phyloP scores from a whole-genome alignment of 1,140 invertebrate species.

The Zaprionus gabonicus region DNA sequence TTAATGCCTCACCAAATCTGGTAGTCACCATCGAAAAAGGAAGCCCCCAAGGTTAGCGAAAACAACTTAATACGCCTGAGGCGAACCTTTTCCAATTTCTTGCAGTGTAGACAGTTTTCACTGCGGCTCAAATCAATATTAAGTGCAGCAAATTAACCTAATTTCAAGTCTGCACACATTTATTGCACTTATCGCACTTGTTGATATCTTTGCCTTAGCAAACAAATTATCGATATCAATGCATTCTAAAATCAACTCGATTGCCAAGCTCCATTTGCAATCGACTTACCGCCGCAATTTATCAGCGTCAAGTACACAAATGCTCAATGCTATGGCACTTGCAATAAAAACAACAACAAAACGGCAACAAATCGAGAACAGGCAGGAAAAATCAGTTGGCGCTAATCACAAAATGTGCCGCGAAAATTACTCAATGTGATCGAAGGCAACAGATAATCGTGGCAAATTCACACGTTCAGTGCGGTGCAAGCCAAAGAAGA shows the following conservation, averaged over 20 bases:
- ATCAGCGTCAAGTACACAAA: slow-evolving; percentile 52
- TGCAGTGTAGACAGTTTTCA: not conserved
- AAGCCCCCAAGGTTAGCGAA: not conserved
- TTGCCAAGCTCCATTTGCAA: slow-evolving; percentile 26
- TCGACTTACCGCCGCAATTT: slow-evolving; percentile 42
- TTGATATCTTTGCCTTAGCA: not conserved
- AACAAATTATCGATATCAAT: slow-evolving; percentile 1
- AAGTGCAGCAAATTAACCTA: not conserved
- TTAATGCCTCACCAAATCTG: not conserved
- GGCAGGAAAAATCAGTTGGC: slow-evolving; percentile 64
- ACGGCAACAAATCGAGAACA: slow-evolving; percentile 42
- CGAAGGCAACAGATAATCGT: slow-evolving; percentile 54
- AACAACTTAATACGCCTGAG: not conserved
- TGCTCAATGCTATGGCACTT: slow-evolving; percentile 32
- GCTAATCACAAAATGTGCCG: slow-evolving; percentile 57
- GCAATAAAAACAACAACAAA: slow-evolving; percentile 14
- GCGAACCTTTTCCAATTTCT: not conserved
- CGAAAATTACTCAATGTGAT: slow-evolving; percentile 45
- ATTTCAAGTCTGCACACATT: not conserved
- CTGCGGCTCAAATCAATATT: not conserved
- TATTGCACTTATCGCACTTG: not conserved
- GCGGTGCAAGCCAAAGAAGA: not conserved
- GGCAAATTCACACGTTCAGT: slow-evolving; percentile 38
- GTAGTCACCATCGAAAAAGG: not conserved
- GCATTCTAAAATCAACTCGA: slow-evolving; percentile 7